Base-by-base conservation (phyloP, 2,797 vertebrate genomes). In the Cossypha dichroa region DNA sequence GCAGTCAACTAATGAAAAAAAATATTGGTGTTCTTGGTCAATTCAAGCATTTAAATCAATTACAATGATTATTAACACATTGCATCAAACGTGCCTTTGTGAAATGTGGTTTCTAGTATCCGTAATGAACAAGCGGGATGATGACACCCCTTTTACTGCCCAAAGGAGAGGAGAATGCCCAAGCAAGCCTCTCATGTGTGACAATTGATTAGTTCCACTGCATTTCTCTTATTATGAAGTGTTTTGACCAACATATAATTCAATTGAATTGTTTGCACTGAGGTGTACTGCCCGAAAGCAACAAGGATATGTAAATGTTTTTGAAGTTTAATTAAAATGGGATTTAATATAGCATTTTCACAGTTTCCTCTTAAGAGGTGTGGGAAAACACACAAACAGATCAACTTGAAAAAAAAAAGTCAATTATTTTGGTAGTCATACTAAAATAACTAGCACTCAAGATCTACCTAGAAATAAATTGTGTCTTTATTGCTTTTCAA, bases 321-420 rank as follows among this genome's bases (percentile, higher is more conserved):
- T 69, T 72, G 80, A 94, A 90, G 31, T 78, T 90, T 69, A 90
- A 90, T 92, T 94, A 86, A 94, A 96, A 76, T 40, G 28, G 22
- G 10, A 63, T 78, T 81, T 84, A 62, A 54, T 6, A 29, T 17
- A 45, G 11, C 20, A 52, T 56, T 83, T 86, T 86, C 55, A 78
- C 3, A 21, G 19, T 68, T 86, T 72, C 28, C 11, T 86, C 25
- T 54, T 75, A 36, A 69, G 34, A 68, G 15, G 8, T 29, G 16
- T 28, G 33, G 34, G 58, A 78, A 85, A 84, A 5, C 55, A 68
- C 69, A 92, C 10, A 68, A 75, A 81, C 22, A 85, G 48, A 63
- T 64, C 45, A 88, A 77, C 60, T 52, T 55, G 36, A 36, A 64
- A 85, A 88, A 48, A 49, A 85, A 73, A 48, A 33, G 56, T 64